A percentile compares a stretch with the other conserved stretches of the same genome.
Evolutionary conservation across 2,888 invertebrate genomes (phyloP).

Genomic region (Hydrotaea cyrtoneurina): DNA sequence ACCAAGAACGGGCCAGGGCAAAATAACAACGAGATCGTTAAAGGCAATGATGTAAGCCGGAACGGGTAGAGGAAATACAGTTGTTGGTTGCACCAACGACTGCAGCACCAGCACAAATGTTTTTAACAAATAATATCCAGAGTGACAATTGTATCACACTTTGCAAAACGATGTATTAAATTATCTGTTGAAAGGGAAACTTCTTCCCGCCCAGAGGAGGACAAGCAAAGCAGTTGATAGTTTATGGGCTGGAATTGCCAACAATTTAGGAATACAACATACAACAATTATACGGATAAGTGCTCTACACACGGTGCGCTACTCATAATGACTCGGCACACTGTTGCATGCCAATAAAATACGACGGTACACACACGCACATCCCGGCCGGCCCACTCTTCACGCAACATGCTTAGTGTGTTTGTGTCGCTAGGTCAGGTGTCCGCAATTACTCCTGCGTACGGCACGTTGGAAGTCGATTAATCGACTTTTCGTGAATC

Average conservation of each 20-base stretch:
- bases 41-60: slow-evolving; percentile 33
- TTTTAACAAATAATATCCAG: slow-evolving; percentile 58
- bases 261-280: slow-evolving; percentile 58
- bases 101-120: slow-evolving; percentile 24
- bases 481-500: too few species aligned
- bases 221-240: slow-evolving; percentile 33
- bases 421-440: too few species aligned
- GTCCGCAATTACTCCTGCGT: too few species aligned
- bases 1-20: not conserved
- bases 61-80: not conserved
- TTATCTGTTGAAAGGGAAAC: slow-evolving; percentile 30
- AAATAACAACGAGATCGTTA: too few species aligned
- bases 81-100: not conserved
- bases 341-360: slow-evolving; percentile 38
- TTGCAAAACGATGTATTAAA: slow-evolving; percentile 56
- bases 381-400: too few species aligned
- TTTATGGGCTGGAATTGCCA: slow-evolving; percentile 63
- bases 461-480: too few species aligned
- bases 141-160: slow-evolving; percentile 65
- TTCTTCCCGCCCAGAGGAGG: not conserved
- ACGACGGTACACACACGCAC: too few species aligned
- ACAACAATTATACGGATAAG: slow-evolving; percentile 57
- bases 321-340: slow-evolving; percentile 1
- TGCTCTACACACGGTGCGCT: slow-evolving; percentile 25
- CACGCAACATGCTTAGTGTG: too few species aligned